phyloP scores from a whole-genome alignment of 2,888 invertebrate genomes.

The Thera britannica region DNA sequence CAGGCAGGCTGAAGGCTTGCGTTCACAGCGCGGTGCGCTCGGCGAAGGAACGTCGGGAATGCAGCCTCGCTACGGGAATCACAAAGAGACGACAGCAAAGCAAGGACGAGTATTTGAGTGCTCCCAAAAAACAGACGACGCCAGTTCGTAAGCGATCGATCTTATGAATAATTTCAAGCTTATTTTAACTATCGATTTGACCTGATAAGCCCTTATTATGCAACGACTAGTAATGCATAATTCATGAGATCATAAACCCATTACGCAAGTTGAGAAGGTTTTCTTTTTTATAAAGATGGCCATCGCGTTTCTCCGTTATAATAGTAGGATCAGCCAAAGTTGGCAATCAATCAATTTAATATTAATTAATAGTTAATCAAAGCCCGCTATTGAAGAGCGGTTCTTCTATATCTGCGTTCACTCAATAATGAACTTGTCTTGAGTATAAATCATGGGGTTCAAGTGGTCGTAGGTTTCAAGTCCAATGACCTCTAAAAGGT shows the following conservation, averaged over 20 bases:
- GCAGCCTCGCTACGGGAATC: conserved; percentile 73
- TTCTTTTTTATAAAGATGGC: conserved; percentile 7
- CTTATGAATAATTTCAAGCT: conserved; percentile 29
- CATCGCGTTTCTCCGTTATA: background rate
- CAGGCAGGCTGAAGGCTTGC: conserved; percentile 36
- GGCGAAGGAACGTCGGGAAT: conserved; percentile 63
- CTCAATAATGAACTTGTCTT: conserved; percentile 33
- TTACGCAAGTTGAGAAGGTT: conserved; percentile 25
- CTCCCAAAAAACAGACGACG: conserved; percentile 48
- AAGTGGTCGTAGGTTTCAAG: conserved; percentile 38
- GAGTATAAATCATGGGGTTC: conserved; percentile 34
- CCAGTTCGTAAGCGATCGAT: conserved; percentile 45
- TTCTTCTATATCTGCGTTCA: conserved; percentile 21
- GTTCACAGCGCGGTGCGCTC: conserved; percentile 36
- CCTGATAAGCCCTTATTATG: conserved; percentile 24
- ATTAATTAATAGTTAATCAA: conserved; percentile 14
- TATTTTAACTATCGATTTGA: conserved; percentile 10
- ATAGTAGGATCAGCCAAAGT: background rate
- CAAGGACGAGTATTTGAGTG: conserved; percentile 73
- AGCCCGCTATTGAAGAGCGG: conserved; percentile 23
- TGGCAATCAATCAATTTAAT: conserved; percentile 12
- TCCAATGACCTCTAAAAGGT: conserved; percentile 35
- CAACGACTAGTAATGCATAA: conserved; percentile 26
- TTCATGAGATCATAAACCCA: conserved; percentile 23
- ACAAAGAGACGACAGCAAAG: conserved; percentile 73